Evolutionary conservation across 2,888 invertebrate genomes (phyloP).

Genomic region (Dynastes hyllus): DNA sequence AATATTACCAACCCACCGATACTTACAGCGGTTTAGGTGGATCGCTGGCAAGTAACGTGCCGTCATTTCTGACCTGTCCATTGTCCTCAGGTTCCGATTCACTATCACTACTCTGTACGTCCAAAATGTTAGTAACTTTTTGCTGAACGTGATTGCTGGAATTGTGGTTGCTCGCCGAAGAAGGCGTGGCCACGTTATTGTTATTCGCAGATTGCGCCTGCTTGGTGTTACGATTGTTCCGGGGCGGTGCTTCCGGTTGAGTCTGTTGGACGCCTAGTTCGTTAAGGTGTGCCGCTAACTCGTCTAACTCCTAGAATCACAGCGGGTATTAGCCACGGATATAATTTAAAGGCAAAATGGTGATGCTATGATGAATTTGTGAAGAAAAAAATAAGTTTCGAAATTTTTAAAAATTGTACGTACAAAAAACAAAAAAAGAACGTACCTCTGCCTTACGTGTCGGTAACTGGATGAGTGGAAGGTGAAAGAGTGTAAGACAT

Average conservation of each 20-base stretch:
- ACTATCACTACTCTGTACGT: slow-evolving; percentile 82
- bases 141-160: slow-evolving; percentile 67
- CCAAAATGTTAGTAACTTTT: slow-evolving; percentile 72
- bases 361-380: too few relatives aligned
- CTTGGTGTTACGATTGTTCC: slow-evolving; percentile 73
- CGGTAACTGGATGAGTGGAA: slow-evolving; percentile 79
- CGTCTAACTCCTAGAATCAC: slow-evolving; percentile 91
- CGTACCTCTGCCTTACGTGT: slow-evolving; percentile 94
- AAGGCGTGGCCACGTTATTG: slow-evolving; percentile 66
- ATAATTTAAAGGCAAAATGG: too few relatives aligned
- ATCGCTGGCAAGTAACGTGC: slow-evolving; percentile 95
- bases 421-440: slow-evolving; percentile 61
- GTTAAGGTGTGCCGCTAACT: slow-evolving; percentile 95
- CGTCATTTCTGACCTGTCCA: slow-evolving; percentile 90
- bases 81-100: slow-evolving; percentile 90
- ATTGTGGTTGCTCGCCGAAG: slow-evolving; percentile 64
- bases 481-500: slow-evolving; percentile 70
- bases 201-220: slow-evolving; percentile 64
- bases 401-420: neutral
- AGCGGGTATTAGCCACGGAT: slow-evolving; percentile 56
- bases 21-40: slow-evolving; percentile 97
- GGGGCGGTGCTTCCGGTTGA: slow-evolving; percentile 82
- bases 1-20: slow-evolving; percentile 29
- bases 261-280: slow-evolving; percentile 86
- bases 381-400: neutral